Base-by-base conservation (phyloP, 1,140 invertebrate species). In the Brachionus plicatilis region DNA sequence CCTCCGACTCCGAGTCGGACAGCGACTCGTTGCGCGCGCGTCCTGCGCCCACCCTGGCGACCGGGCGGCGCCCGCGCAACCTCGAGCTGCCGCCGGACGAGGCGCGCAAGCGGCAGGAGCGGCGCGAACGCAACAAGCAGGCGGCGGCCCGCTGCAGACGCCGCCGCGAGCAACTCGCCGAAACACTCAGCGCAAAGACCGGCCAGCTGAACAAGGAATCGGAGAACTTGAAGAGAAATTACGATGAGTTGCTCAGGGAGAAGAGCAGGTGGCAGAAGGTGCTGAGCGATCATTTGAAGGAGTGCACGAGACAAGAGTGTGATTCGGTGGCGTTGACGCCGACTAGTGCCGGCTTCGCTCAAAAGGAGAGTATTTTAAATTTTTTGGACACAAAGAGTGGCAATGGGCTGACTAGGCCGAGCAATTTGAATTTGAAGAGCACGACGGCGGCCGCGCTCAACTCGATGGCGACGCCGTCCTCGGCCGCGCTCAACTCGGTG, bases 71-170 rank as follows among this genome's bases (percentile, higher is more conserved):
- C 27, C 29, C 60, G 6, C 72, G 75, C 72, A 47, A 84, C 29
- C 37, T 66, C 9, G 60, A 84, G 24, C 20, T 84, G 2, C 83
- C 83, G 27, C 83, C 83, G 0, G 83, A 84, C 14, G 83, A 84
- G 20, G 65, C 60, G 1, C 33, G 20, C 72, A 84, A 84, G 75
- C 45, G 83, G 1, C 14, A 24, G 53, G 60, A 75, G 37, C 83
- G 83, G 3, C 27, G 83, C 14, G 68, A 84, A 14, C n/a, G 83
- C 37, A 84, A 84, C 53, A 84, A 84, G 41, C 27, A 37, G 12
- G 83, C 83, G 0, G 83, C 83, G 12, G 83, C 83, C 8, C 27
- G 60, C 29, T 84, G 83, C 33, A 17, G 83, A 2, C 17, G 50
- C 17, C 47, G 53, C 20, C 43, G 83, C 11, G 66, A 72, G 20